Percentiles rank a stretch among this genome's conserved stretches.
Conservation (phyloP, 2,113 vertebrate species). For the Cacatua alba region DNA sequence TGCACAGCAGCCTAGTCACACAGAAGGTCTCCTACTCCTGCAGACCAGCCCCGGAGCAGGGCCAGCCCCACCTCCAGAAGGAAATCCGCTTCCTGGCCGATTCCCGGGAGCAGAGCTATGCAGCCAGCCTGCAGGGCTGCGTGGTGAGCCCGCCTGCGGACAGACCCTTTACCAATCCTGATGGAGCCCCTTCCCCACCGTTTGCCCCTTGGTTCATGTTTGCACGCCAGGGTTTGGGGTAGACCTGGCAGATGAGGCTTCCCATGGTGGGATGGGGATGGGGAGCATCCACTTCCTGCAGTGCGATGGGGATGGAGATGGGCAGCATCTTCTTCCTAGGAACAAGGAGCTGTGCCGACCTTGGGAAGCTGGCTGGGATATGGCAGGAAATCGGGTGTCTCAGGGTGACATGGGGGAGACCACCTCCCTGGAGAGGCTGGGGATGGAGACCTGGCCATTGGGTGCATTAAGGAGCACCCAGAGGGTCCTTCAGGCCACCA, state of each 20-base stretch:
- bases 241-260: neutral
- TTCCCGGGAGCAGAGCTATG: slow-evolving; percentile 78
- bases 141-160: slow-evolving; percentile 67
- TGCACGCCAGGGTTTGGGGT: neutral
- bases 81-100: slow-evolving; percentile 84
- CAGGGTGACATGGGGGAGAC: fast-evolving
- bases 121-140: slow-evolving; percentile 79
- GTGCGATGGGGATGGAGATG: neutral
- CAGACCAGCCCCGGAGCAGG: slow-evolving; percentile 27
- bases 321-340: neutral
- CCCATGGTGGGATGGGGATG: neutral
- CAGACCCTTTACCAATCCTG: neutral
- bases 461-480: neutral
- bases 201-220: fast-evolving
- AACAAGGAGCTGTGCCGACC: fast-evolving
- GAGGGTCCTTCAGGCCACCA: neutral
- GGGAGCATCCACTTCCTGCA: neutral
- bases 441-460: neutral
- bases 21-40: slow-evolving; percentile 86
- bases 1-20: slow-evolving; percentile 79
- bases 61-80: slow-evolving; percentile 40
- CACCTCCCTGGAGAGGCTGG: neutral
- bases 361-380: neutral
- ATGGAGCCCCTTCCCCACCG: fast-evolving
- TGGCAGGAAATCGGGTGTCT: neutral